Percentiles rank a stretch among this genome's conserved stretches.
These are phyloP conservation scores for Turritopsis rubra DNA, from an alignment of 30 jellyfish, hydroid and myxozoan species.

Conservation along the genomic window DNA sequence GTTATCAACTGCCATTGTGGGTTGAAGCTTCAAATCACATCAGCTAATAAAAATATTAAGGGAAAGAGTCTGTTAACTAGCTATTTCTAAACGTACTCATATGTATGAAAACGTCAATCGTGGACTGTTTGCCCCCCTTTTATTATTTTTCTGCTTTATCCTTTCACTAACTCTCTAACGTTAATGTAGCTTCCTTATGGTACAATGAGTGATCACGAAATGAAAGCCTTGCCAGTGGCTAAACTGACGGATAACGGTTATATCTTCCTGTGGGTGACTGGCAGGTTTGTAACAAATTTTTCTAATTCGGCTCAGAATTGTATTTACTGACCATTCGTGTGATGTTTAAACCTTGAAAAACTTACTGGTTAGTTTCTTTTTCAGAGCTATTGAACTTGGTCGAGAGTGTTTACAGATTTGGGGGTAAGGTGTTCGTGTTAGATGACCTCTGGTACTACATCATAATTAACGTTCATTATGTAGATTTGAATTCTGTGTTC, in stretches of 20 bases:
- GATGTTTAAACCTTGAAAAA: not conserved
- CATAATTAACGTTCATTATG: too few relatives aligned
- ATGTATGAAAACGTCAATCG: not conserved
- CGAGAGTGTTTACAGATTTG: constrained; percentile 88
- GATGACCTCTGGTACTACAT: not conserved
- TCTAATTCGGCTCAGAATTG: not conserved
- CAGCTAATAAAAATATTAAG: too few relatives aligned
- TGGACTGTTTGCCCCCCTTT: not conserved
- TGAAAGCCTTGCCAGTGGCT: constrained; percentile 65
- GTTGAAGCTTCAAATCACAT: too few relatives aligned
- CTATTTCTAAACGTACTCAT: too few relatives aligned
- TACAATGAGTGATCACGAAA: constrained; percentile 97
- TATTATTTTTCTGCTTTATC: not conserved
- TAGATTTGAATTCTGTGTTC: not conserved
- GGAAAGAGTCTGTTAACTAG: too few relatives aligned
- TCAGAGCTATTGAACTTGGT: constrained; percentile 98
- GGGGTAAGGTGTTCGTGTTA: constrained; percentile 76
- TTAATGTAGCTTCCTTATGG: constrained; percentile 87
- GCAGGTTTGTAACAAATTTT: constrained; percentile 38
- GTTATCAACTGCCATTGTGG: too few relatives aligned
- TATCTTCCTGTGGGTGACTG: constrained; percentile 98
- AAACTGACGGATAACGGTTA: constrained; percentile 90
- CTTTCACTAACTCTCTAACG: not conserved
- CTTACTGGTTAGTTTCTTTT: not conserved
- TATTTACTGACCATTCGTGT: not conserved